These are phyloP conservation scores for Caenorhabditis becei DNA, from an alignment of 2,888 invertebrate genomes.

Conservation along the genomic window DNA sequence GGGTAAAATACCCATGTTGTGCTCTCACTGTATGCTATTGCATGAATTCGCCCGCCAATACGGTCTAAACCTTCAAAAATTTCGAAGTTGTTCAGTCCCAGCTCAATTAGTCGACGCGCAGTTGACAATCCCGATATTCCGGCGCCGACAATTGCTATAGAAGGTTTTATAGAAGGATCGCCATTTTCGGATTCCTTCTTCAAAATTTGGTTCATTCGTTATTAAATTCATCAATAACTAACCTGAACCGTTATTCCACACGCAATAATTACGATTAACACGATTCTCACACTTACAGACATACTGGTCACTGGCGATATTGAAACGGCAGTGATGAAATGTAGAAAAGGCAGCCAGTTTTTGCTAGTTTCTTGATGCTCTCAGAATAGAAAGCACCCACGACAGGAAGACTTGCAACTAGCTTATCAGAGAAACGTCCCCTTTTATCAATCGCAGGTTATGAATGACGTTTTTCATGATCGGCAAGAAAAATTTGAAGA, in stretches of 20 bases:
- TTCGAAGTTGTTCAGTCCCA: constrained; percentile 68
- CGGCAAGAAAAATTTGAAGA: too few relatives aligned
- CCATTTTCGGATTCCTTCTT: constrained; percentile 67
- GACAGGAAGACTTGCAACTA: constrained; percentile 11
- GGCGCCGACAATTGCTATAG: constrained; percentile 74
- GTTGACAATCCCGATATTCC: constrained; percentile 73
- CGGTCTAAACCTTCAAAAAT: constrained; percentile 72
- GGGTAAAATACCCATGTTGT: neutral
- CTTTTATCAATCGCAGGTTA: neutral
- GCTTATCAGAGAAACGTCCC: neutral
- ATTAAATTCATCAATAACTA: neutral
- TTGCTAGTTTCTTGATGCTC: constrained; percentile 32
- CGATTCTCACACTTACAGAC: constrained; percentile 63
- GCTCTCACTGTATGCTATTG: constrained; percentile 69
- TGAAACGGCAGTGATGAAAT: neutral
- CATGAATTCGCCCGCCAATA: constrained; percentile 74
- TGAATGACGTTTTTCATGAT: too few relatives aligned
- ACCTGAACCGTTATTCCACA: constrained; percentile 73
- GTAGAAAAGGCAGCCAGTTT: constrained; percentile 53
- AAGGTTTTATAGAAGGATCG: constrained; percentile 66
- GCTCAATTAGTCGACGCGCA: constrained; percentile 72
- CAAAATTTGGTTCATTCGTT: neutral
- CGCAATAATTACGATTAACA: constrained; percentile 66
- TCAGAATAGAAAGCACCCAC: constrained; percentile 38
- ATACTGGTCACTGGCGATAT: constrained; percentile 49